A percentile compares a stretch with the other conserved stretches of the same genome.
Conservation (phyloP, 2,888 invertebrate species). For the Ferrisia virgata region DNA sequence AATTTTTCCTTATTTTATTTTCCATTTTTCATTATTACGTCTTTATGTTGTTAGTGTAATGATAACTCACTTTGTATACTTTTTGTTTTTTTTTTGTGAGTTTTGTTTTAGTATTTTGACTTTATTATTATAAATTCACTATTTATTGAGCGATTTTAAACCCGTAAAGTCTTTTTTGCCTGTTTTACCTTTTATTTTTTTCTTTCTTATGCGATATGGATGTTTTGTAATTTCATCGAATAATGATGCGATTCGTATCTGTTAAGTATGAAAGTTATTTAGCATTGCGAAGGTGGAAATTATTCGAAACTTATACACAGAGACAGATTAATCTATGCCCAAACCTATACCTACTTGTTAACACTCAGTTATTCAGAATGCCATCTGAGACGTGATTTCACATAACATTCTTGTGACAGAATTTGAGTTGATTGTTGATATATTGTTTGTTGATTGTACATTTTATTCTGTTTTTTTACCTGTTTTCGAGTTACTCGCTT, state of each 20-base stretch:
- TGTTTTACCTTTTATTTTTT: conserved; percentile 34
- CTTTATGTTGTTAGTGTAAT: conserved; percentile 34
- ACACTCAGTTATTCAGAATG: neutral
- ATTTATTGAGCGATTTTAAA: conserved; percentile 23
- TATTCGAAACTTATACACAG: neutral
- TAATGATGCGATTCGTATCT: neutral
- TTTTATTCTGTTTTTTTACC: too few species aligned
- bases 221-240: neutral
- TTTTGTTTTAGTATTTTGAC: conserved; percentile 31
- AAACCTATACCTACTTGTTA: too few species aligned
- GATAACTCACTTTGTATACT: conserved; percentile 36
- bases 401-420: too few species aligned
- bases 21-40: conserved; percentile 17
- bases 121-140: conserved; percentile 21
- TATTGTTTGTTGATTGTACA: too few species aligned
- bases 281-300: neutral
- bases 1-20: conserved; percentile 25
- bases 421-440: too few species aligned
- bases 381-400: too few species aligned
- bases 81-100: conserved; percentile 7
- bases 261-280: conserved; percentile 18
- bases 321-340: too few species aligned
- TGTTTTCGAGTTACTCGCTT: too few species aligned
- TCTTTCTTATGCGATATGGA: conserved; percentile 19
- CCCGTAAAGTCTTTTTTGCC: conserved; percentile 23